These are phyloP conservation scores for Listronotus oregonensis DNA, from an alignment of 1,140 invertebrate genomes.

Conservation along the genomic window DNA sequence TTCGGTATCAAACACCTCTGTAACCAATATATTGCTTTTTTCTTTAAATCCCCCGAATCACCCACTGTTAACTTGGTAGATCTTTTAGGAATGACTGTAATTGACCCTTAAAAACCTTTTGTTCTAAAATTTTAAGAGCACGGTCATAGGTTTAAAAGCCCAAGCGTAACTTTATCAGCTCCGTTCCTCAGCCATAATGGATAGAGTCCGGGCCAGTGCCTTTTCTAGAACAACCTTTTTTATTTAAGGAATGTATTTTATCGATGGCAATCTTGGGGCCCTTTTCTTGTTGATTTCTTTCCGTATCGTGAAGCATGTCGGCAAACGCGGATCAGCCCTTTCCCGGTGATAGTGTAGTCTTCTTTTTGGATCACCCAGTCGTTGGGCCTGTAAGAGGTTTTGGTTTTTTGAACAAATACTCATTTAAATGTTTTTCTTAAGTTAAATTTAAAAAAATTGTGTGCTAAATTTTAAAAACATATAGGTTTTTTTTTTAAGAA, in stretches of 20 bases:
- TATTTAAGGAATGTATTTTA: slow-evolving; percentile 70
- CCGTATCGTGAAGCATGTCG: slow-evolving; percentile 94
- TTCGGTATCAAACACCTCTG: slow-evolving; percentile 98
- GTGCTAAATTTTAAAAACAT: no score
- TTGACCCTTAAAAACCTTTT: slow-evolving; percentile 80
- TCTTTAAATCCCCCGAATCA: slow-evolving; percentile 73
- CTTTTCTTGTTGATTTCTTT: slow-evolving; percentile 85
- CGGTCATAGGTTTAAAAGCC: slow-evolving; percentile 91
- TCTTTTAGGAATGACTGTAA: slow-evolving; percentile 84
- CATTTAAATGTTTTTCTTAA: slow-evolving; percentile 55
- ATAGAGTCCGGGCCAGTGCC: slow-evolving; percentile 96
- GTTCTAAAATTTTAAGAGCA: slow-evolving; percentile 79
- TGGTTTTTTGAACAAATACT: slow-evolving; percentile 73
- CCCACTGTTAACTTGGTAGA: slow-evolving; percentile 90
- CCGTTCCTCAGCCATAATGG: slow-evolving; percentile 94
- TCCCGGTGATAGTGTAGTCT: slow-evolving; percentile 91
- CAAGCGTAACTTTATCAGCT: slow-evolving; percentile 91
- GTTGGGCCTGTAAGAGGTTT: slow-evolving; percentile 79
- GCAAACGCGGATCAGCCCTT: slow-evolving; percentile 91
- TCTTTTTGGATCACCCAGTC: slow-evolving; percentile 83
- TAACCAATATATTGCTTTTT: slow-evolving; percentile 92
- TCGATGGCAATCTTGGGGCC: slow-evolving; percentile 83
- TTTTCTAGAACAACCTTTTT: slow-evolving; percentile 87
- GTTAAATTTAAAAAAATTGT: no score
- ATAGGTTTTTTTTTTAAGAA: no score